Evolutionary conservation across 2,888 invertebrate genomes (phyloP).

Genomic region (Athetis lepigone): DNA sequence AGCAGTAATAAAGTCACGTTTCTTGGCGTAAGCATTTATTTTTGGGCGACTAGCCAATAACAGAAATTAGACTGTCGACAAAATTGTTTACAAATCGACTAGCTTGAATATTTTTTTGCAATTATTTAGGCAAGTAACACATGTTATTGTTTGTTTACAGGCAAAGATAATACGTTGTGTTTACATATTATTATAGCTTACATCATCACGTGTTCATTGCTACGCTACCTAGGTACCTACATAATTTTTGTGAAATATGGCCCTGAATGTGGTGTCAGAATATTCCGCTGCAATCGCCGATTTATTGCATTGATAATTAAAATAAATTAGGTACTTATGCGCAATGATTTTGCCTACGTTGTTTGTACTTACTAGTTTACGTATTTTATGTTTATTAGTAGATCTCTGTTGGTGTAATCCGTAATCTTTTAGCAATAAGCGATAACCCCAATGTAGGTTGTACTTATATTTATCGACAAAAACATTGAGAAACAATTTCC

Average conservation of each 20-base stretch:
- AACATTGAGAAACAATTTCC: too few species aligned
- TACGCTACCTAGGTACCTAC: background rate
- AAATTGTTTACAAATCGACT: constrained; percentile 23
- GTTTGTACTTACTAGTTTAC: background rate
- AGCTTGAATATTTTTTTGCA: constrained; percentile 2
- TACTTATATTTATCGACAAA: too few species aligned
- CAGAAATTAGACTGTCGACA: constrained; percentile 55
- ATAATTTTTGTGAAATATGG: constrained; percentile 39
- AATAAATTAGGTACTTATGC: background rate
- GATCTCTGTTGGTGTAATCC: constrained; percentile 14
- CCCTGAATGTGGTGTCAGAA: constrained; percentile 44
- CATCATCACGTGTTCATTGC: constrained; percentile 32
- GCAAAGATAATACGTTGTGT: constrained; percentile 19
- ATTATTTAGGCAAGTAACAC: constrained; percentile 11
- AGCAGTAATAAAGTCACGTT: constrained; percentile 73
- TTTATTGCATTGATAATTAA: constrained; percentile 41
- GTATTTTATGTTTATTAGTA: constrained; percentile 25
- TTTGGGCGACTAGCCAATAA: constrained; percentile 72
- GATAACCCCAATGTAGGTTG: constrained; percentile 24
- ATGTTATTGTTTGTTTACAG: constrained; percentile 37
- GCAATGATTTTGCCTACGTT: constrained; percentile 1
- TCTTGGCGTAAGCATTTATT: constrained; percentile 71
- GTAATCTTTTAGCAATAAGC: constrained; percentile 20
- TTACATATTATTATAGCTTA: constrained; percentile 41
- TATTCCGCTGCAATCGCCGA: constrained; percentile 39